Evolutionary conservation across 2,797 vertebrate genomes (phyloP).

Genomic region (Spondyliosoma cantharus): DNA sequence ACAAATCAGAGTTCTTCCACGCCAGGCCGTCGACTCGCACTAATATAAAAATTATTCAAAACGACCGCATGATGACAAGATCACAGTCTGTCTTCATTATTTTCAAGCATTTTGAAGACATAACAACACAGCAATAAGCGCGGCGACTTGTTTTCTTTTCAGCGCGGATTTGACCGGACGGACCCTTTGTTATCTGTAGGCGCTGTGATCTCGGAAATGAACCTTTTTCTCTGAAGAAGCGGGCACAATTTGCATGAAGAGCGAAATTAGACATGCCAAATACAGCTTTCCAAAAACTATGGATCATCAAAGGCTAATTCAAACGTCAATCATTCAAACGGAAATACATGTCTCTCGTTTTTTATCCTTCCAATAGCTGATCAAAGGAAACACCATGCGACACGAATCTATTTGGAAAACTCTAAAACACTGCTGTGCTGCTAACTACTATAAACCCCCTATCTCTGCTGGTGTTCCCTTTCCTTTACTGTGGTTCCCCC

Average conservation of each 20-base stretch:
- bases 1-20: constrained; percentile 31
- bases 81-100: constrained; percentile 10
- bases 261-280: background rate
- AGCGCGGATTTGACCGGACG: background rate
- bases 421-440: background rate
- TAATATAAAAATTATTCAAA: constrained; percentile 18
- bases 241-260: background rate
- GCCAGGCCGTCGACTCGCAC: constrained; percentile 17
- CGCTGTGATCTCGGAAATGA: background rate
- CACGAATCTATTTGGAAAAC: background rate
- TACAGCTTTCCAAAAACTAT: background rate
- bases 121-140: constrained; percentile 21
- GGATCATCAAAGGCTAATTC: background rate
- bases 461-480: background rate
- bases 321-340: constrained; percentile 1
- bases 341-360: background rate
- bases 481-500: constrained; percentile 5
- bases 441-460: constrained; percentile 14
- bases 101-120: constrained; percentile 1
- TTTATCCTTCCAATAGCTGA: background rate
- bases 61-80: constrained; percentile 18
- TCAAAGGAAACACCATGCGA: background rate
- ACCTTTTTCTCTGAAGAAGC: constrained; percentile 9
- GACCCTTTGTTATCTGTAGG: constrained; percentile 2
- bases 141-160: constrained; percentile 8